Evolutionary conservation across 2,888 invertebrate genomes (phyloP).

Genomic region (Drosophila suboccidentalis): DNA sequence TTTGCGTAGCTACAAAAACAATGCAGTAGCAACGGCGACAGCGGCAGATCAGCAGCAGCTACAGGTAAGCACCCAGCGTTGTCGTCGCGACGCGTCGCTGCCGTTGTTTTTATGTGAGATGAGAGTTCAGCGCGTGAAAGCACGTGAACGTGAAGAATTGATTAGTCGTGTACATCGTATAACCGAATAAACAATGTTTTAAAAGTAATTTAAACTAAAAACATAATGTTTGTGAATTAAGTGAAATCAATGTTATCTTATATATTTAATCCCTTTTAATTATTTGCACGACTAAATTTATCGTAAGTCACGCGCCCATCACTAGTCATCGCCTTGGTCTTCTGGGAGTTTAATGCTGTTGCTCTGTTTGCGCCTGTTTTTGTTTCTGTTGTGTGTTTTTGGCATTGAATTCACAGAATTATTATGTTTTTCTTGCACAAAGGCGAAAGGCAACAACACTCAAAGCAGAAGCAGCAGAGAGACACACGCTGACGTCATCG

Average conservation of each 20-base stretch:
- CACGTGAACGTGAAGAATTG: slow-evolving; percentile 31
- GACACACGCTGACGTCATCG: slow-evolving; percentile 49
- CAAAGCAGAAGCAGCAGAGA: slow-evolving; percentile 28
- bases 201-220: not conserved
- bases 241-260: not conserved
- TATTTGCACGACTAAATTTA: not conserved
- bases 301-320: slow-evolving; percentile 30
- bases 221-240: not conserved
- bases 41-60: slow-evolving; percentile 34
- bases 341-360: slow-evolving; percentile 21
- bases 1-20: slow-evolving; percentile 55
- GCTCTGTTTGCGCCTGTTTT: slow-evolving; percentile 17
- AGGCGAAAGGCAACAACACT: slow-evolving; percentile 13
- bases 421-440: slow-evolving; percentile 47
- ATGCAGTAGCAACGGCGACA: slow-evolving; percentile 12
- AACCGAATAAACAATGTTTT: not conserved
- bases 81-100: slow-evolving; percentile 17
- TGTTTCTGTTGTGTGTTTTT: slow-evolving; percentile 36
- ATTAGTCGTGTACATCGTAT: not conserved
- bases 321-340: slow-evolving; percentile 25
- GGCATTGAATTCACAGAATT: slow-evolving; percentile 69
- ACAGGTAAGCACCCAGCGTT: slow-evolving; percentile 52
- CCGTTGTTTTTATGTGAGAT: slow-evolving; percentile 14
- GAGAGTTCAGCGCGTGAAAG: slow-evolving; percentile 13
- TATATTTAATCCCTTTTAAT: not conserved